A percentile compares a stretch with the other conserved stretches of the same genome.
Evolutionary conservation across 1,140 invertebrate species (phyloP).

Genomic region (Littorina saxatilis): DNA sequence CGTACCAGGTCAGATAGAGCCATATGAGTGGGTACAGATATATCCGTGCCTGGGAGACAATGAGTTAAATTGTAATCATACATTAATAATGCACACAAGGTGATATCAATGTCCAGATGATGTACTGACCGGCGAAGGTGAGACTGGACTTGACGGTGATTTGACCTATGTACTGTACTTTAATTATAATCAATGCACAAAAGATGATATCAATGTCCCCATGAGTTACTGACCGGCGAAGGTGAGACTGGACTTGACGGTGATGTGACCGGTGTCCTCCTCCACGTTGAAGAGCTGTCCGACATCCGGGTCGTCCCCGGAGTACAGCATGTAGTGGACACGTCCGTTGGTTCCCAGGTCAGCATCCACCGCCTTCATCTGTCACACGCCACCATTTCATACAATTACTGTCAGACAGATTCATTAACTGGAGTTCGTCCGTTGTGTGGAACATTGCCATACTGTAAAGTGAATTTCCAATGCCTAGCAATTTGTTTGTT

Average conservation of each 20-base stretch:
- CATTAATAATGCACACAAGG: no score
- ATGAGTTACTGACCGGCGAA: slow-evolving; percentile 44
- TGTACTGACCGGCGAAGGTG: slow-evolving; percentile 40
- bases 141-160: slow-evolving; percentile 55
- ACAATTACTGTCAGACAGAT: not conserved
- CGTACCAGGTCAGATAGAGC: no score
- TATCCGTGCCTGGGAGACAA: no score
- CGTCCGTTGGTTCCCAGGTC: slow-evolving; percentile 88
- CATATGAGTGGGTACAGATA: no score
- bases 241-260: slow-evolving; percentile 49
- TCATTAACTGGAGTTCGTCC: no score
- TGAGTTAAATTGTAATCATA: no score
- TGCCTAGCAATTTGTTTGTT: no score
- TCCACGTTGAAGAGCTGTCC: slow-evolving; percentile 59
- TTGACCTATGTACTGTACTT: slow-evolving; percentile 55
- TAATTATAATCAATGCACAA: no score
- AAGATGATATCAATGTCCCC: no score
- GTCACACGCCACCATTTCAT: slow-evolving; percentile 66
- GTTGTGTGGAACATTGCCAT: no score
- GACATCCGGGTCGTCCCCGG: slow-evolving; percentile 62
- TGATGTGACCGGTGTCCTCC: slow-evolving; percentile 55
- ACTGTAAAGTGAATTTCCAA: no score
- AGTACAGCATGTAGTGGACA: slow-evolving; percentile 83
- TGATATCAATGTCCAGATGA: no score
- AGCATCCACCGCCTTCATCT: slow-evolving; percentile 85